Percentiles rank a stretch among this genome's conserved stretches.
Evolutionary conservation across 1,140 invertebrate genomes (phyloP).

Genomic region (Drosophila bocqueti): DNA sequence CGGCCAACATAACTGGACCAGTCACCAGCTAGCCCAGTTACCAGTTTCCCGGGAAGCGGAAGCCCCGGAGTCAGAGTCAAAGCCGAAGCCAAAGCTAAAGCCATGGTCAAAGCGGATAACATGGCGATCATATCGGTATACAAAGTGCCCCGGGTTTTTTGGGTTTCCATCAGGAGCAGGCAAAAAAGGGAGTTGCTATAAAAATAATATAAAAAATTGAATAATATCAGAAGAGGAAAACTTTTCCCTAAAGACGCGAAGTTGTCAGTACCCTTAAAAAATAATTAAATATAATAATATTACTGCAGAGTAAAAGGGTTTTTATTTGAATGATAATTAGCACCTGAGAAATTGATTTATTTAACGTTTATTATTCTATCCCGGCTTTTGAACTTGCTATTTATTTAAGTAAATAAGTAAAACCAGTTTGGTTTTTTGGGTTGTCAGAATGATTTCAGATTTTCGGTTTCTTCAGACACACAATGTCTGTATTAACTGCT

Average conservation of each 20-base stretch:
- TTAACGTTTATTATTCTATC: not conserved
- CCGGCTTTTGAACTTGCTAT: conserved; percentile 3
- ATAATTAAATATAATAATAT: not conserved
- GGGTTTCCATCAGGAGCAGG: conserved; percentile 18
- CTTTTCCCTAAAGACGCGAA: not conserved
- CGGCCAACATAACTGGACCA: not conserved
- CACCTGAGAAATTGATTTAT: not conserved
- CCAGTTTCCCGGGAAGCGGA: conserved; percentile 17
- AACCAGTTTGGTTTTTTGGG: conserved; percentile 6
- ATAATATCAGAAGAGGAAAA: conserved; percentile 3
- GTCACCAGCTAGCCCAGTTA: not conserved
- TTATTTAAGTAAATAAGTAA: conserved; percentile 6
- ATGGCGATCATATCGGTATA: conserved; percentile 62
- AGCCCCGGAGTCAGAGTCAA: conserved; percentile 11
- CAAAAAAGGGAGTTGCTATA: conserved; percentile 38
- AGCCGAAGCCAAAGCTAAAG: conserved; percentile 15
- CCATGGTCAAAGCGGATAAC: conserved; percentile 55
- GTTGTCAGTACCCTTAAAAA: no score
- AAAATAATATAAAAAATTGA: conserved; percentile 44
- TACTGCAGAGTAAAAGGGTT: not conserved
- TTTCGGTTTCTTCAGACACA: not conserved
- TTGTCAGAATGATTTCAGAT: conserved; percentile 14
- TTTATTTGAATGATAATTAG: not conserved
- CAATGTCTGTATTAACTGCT: conserved; percentile 11
- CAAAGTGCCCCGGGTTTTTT: conserved; percentile 54